Evolutionary conservation across 2,797 vertebrate species (phyloP), one percentile per base, ranked within the genome.

Genomic region (Xyrichtys novacula): DNA sequence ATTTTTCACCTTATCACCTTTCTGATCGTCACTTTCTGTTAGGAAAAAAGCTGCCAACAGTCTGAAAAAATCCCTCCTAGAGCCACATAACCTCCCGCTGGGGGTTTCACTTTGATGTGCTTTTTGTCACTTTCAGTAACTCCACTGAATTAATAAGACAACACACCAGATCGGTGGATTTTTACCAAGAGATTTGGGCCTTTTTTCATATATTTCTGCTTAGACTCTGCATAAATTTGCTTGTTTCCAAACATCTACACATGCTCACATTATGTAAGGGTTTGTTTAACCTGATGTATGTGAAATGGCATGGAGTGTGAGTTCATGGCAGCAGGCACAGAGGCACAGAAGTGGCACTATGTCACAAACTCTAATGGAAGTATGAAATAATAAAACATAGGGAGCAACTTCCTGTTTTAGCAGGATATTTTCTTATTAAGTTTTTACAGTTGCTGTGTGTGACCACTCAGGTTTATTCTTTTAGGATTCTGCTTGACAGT

Each of bases 341-440:
- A 53, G 23, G 47, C 55, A 20, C 31, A 52, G 23, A 20, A 47
- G 36, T 58, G 5, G 3, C 7, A n/a, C 57, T 15, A n/a, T 57
- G 26, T 65, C 43, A 59, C 15, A 29, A 39, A 63, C 36, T 31
- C 8, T 23, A 52, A 66, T 15, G 7, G 17, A 38, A 52, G 22
- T 6, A 47, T 29, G n/a, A 74, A 60, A 63, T 39, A 32, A 63
- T 65, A 6, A 20, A 28, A 62, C 31, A 74, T 58, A 29, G 48
- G 52, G 12, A 22, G 34, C 20, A 55, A 58, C 76, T 75, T 50
- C 17, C 4, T 59, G 6, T 54, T 0, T 70, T 23, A 34, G 15
- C 17, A 25, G 15, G 20, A 39, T 15, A 6, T 47, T n/a, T 38
- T 29, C 7, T 46, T 59, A 28, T 28, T 20, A 42, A 17, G 15